Base-by-base conservation (phyloP, 2,888 invertebrate genomes). In the Quadriops clusia region DNA sequence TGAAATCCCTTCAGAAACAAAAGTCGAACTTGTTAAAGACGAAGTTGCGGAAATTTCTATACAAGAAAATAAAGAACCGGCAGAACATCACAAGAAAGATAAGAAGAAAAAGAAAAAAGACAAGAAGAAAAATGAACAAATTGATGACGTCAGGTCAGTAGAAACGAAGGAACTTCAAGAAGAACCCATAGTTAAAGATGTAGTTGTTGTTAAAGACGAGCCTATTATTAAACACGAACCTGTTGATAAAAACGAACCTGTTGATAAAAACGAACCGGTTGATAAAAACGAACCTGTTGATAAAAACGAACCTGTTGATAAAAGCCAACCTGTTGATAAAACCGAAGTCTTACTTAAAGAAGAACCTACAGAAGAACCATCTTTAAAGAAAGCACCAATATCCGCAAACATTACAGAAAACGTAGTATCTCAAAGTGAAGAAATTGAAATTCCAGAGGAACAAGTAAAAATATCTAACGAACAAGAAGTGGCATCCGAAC, bases 11-110 rank as follows among this genome's bases (percentile, higher is more conserved):
- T 8, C 22, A 11, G 25, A 24, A 25, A 5, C 15, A 17, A 7
- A 7, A 23, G 39, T 40, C 25, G 30, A 37, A 20, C 34, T 40
- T 13, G 33, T 37, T 23, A 41, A 46, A 30, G 29, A 34, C 16
- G 34, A 23, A 8, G 16, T 23, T n/a, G n/a, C n/a, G n/a, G n/a
- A n/a, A n/a, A n/a, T n/a, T 10, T 10, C 12, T 4, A 12, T 4
- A 10, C 24, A 3, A 24, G 24, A 24, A 24, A 4, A 24, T 4
- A 4, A 9, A 12, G n/a, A 24, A 24, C 10, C 12, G 5, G 5
- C 9, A 4, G 24, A 24, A 12, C 4, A n/a, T n/a, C n/a, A n/a
- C n/a, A n/a, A n/a, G n/a, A 18, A 18, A 8, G 7, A 8, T n/a
- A 18, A 18, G 7, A 18, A 18, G n/a, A 8, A 18, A 18, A 18